Evolutionary conservation across 2,113 vertebrate genomes (phyloP).

Genomic region (Hucho hucho): DNA sequence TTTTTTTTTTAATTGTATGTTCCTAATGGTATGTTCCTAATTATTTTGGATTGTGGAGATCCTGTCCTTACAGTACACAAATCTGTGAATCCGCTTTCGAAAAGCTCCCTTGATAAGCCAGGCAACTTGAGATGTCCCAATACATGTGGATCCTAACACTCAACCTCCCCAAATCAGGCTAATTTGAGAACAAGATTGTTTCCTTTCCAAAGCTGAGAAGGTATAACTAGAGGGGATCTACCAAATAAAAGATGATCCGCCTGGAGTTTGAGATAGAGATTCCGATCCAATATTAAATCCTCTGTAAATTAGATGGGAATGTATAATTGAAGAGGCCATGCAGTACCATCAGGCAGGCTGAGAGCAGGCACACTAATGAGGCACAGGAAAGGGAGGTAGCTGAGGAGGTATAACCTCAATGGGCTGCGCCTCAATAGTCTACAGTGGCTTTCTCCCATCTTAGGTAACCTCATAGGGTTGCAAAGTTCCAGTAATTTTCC

Average conservation of each 20-base stretch:
- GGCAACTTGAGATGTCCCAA: not conserved
- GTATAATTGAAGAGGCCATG: constrained; percentile 65
- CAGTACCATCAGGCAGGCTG: constrained; percentile 56
- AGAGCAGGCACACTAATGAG: constrained; percentile 64
- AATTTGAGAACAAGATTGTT: constrained; percentile 33
- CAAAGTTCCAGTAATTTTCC: too few species aligned
- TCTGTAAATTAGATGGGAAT: constrained; percentile 67
- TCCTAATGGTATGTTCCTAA: not conserved
- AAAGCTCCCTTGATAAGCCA: constrained; percentile 22
- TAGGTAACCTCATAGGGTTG: too few species aligned
- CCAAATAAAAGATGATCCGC: constrained; percentile 62
- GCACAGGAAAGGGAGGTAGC: constrained; percentile 38
- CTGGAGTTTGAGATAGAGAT: constrained; percentile 52
- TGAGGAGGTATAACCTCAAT: too few species aligned
- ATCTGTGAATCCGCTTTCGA: not conserved
- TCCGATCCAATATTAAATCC: constrained; percentile 65
- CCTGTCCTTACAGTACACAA: not conserved
- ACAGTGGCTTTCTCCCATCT: too few species aligned
- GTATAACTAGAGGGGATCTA: constrained; percentile 51
- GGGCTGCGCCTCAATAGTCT: too few species aligned
- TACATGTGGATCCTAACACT: constrained; percentile 49
- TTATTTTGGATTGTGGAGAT: not conserved
- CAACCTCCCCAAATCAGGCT: constrained; percentile 44
- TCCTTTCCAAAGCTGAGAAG: constrained; percentile 43
- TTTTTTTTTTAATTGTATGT: too few species aligned